Evolutionary conservation across 2,888 invertebrate species (phyloP).

Genomic region (Eurytoma adleriae): DNA sequence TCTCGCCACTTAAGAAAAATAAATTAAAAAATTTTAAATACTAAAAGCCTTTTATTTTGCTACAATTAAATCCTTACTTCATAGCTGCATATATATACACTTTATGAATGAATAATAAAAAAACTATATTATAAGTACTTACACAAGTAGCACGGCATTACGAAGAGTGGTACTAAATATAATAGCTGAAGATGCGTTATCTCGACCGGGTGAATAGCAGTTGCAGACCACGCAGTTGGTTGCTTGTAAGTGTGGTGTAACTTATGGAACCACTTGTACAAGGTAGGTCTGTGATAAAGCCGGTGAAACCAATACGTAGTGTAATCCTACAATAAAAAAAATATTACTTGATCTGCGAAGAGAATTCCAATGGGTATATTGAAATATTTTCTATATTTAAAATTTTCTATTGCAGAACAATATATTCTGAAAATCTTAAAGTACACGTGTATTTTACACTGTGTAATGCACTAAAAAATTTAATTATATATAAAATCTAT

Average conservation of each 20-base stretch:
- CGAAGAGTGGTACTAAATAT: slow-evolving; percentile 80
- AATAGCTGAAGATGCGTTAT: slow-evolving; percentile 81
- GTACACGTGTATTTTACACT: no score
- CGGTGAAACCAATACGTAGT: slow-evolving; percentile 83
- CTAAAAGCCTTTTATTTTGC: no score
- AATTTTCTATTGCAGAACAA: no score
- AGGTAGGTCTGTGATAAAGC: slow-evolving; percentile 82
- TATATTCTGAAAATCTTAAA: no score
- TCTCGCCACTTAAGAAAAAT: not conserved
- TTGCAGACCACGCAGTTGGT: slow-evolving; percentile 86
- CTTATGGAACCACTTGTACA: slow-evolving; percentile 86
- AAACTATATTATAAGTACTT: slow-evolving; percentile 70
- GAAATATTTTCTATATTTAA: no score
- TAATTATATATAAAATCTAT: no score
- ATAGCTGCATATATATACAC: not conserved
- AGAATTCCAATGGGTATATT: no score
- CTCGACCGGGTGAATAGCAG: slow-evolving; percentile 86
- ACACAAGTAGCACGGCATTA: slow-evolving; percentile 83
- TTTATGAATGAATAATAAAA: not conserved
- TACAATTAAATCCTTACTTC: no score
- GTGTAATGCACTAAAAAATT: no score
- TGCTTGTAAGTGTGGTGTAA: slow-evolving; percentile 86
- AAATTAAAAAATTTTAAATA: not conserved
- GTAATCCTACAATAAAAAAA: slow-evolving; percentile 78
- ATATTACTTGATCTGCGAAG: not conserved